A percentile compares a stretch with the other conserved stretches of the same genome.
phyloP scores from a whole-genome alignment of 2,113 vertebrate species.

The Pelvicachromis taeniatus region DNA sequence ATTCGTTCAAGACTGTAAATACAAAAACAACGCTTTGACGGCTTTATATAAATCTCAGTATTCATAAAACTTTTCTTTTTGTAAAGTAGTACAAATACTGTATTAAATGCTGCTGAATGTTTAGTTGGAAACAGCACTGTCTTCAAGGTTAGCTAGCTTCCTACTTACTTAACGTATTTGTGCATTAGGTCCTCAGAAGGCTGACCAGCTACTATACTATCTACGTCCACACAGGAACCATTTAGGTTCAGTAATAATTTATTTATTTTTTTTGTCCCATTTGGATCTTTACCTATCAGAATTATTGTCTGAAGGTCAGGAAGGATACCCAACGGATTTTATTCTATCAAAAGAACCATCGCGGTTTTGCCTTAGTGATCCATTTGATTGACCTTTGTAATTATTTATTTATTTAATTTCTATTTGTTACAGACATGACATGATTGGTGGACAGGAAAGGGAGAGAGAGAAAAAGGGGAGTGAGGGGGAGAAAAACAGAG shows the following conservation, averaged over 20 bases:
- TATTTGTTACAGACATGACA: no score
- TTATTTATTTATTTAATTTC: no score
- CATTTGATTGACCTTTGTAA: no score
- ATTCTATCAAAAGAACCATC: no score
- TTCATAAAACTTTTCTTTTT: background rate
- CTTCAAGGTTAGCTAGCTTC: background rate
- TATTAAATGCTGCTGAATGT: background rate
- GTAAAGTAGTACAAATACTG: background rate
- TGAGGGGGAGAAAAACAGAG: no score
- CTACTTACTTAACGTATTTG: background rate
- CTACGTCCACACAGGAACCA: background rate
- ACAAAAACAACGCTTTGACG: background rate
- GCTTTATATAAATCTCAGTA: background rate
- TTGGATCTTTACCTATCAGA: no score
- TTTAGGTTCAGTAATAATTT: background rate
- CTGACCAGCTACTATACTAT: background rate
- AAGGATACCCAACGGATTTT: no score
- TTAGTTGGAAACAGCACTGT: background rate
- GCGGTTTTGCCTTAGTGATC: no score
- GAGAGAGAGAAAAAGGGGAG: no score
- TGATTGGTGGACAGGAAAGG: no score
- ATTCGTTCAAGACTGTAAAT: background rate
- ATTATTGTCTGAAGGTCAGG: no score
- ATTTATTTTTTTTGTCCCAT: no score
- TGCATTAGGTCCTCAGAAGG: background rate